phyloP scores from a whole-genome alignment of 2,888 invertebrate genomes.

The Pachymerium ferrugineum region DNA sequence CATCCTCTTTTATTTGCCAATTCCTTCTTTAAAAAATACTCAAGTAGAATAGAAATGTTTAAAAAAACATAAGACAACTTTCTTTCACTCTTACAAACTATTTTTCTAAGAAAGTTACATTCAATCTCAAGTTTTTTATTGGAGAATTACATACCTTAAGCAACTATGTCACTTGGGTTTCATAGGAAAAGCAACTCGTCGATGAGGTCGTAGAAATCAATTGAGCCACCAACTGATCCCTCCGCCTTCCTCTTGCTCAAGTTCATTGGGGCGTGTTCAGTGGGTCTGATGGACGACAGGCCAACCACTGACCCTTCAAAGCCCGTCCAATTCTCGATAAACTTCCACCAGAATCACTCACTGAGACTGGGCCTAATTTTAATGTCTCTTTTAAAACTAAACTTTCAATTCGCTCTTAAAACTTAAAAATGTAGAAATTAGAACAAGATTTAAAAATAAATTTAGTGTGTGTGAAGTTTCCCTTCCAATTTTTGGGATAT shows the following conservation, averaged over 20 bases:
- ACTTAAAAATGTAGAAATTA: too few species aligned
- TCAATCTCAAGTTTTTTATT: background rate
- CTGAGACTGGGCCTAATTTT: background rate
- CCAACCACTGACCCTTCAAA: conserved; percentile 27
- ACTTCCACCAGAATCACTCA: conserved; percentile 5
- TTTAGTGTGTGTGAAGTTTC: too few species aligned
- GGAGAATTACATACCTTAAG: background rate
- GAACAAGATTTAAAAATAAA: too few species aligned
- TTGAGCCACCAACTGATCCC: background rate
- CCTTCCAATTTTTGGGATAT: too few species aligned
- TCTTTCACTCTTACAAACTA: too few species aligned
- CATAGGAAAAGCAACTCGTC: background rate
- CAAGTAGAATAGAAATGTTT: background rate
- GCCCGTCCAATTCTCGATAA: background rate
- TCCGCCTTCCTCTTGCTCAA: conserved; percentile 7
- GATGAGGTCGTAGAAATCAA: background rate
- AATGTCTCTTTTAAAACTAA: background rate
- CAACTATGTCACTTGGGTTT: conserved; percentile 12
- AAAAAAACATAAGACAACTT: too few species aligned
- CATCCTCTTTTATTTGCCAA: conserved; percentile 24
- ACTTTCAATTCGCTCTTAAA: too few species aligned
- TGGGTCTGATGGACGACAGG: conserved; percentile 4
- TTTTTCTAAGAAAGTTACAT: too few species aligned
- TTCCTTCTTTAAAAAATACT: background rate
- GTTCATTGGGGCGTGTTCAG: background rate